Percentiles rank a stretch among this genome's conserved stretches.
Evolutionary conservation across 2,113 vertebrate species (phyloP).

Genomic region (Oreochromis tanganicae): DNA sequence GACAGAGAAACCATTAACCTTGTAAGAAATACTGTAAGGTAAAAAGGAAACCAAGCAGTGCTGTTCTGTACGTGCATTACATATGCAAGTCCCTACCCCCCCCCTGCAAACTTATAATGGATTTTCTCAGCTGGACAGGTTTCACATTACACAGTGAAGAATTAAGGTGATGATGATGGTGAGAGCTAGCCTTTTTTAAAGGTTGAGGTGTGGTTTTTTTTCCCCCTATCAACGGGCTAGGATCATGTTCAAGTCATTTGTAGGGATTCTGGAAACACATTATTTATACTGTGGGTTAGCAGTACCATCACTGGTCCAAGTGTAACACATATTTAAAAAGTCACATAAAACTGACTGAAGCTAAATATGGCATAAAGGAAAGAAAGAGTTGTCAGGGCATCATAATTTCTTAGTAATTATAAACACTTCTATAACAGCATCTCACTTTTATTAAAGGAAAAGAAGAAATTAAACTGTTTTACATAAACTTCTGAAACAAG

Average conservation of each 20-base stretch:
- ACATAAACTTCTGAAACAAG: neutral
- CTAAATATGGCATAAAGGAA: neutral
- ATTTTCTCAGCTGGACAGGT: conserved; percentile 5
- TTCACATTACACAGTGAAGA: neutral
- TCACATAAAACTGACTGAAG: neutral
- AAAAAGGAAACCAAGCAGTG: neutral
- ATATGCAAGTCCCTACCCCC: neutral
- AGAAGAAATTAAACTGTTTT: no score
- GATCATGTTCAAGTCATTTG: conserved; percentile 11
- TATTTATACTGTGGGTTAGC: neutral
- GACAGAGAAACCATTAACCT: neutral
- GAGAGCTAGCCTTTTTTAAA: neutral
- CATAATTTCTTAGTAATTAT: neutral
- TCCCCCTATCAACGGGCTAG: neutral
- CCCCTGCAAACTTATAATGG: neutral
- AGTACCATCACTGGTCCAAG: neutral
- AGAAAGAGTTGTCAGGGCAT: neutral
- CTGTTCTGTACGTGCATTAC: neutral
- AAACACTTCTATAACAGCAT: neutral
- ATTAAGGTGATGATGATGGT: neutral
- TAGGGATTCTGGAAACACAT: conserved; percentile 1
- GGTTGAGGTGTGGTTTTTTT: neutral
- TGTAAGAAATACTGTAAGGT: neutral
- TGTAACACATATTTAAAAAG: neutral
- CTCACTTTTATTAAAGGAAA: neutral